Evolutionary conservation across 2,888 invertebrate species (phyloP).

Genomic region (Idaea straminata): DNA sequence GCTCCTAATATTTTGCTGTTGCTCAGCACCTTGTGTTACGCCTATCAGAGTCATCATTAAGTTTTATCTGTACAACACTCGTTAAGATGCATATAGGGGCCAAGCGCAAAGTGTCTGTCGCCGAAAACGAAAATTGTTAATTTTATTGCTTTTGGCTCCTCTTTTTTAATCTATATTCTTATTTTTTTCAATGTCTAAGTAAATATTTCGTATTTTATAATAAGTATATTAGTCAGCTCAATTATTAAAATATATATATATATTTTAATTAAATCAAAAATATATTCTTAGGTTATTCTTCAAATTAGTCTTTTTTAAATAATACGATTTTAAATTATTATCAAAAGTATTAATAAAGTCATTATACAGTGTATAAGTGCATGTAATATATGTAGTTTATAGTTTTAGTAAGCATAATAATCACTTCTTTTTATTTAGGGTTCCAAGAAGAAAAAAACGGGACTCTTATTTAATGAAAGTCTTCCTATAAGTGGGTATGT

Average conservation of each 20-base stretch:
- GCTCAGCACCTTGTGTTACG: too few relatives aligned
- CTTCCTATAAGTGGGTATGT: too few relatives aligned
- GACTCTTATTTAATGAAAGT: too few relatives aligned
- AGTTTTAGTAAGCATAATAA: neutral
- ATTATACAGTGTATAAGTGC: conserved; percentile 19
- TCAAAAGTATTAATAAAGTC: conserved; percentile 20
- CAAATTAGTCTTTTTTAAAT: conserved; percentile 5
- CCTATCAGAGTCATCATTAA: too few relatives aligned
- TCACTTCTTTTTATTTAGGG: neutral
- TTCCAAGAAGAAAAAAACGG: too few relatives aligned
- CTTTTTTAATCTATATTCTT: neutral
- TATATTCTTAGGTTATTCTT: too few relatives aligned
- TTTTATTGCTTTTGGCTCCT: neutral
- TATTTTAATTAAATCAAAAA: neutral
- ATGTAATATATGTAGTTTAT: conserved; percentile 28
- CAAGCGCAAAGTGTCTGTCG: too few relatives aligned
- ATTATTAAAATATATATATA: neutral
- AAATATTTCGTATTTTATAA: neutral
- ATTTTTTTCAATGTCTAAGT: neutral
- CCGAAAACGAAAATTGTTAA: too few relatives aligned
- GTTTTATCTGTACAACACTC: too few relatives aligned
- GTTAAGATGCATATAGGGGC: too few relatives aligned
- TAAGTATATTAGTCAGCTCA: neutral
- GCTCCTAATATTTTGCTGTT: too few relatives aligned
- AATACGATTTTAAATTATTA: conserved; percentile 8